Base-by-base conservation (phyloP, 1,140 invertebrate species). In the Lordiphosa collinella region DNA sequence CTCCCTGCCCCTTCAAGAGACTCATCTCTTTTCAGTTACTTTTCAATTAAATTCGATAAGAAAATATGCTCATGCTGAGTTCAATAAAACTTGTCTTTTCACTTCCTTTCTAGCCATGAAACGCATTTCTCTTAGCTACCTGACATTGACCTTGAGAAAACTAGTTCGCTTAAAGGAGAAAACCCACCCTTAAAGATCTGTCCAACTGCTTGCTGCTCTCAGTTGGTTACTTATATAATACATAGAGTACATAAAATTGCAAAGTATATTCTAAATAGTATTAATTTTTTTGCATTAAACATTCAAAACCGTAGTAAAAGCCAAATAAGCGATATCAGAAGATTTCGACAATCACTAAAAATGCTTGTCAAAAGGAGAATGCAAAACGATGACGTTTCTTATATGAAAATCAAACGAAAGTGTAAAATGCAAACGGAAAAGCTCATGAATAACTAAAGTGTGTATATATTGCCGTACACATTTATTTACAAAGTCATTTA, bases 321-420 rank as follows among this genome's bases (percentile, higher is more conserved):
- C 4, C 16, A 9, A 32, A 10, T 14, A 31, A 35, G 31, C 10
- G 12, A 11, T 16, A 38, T 11, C 11, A 18, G 8, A 25, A 31
- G 14, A 64, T 46, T 47, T 74, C 69, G 74, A 74, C 70, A 79
- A 80, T 69, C 52, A 35, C 25, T 7, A 29, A 29, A 29, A 29
- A 29, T 29, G 25, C 7, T 29, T 29, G 25, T 6, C 25, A 29
- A 29, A 7, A 29, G 25, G 6, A 5, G 7, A 5, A 29, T 13
- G 18, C 29, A 40, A 68, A 43, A 12, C 55, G 35, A 74, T 66
- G 76, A 66, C 53, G 71, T 50, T 35, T 29, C 18, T 49, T 58
- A 58, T 58, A 66, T 66, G 53, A 66, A 62, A 62, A 34, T 40
- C 6, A 47, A 64, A 68, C 44, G 57, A 78, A 67, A 69, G 54